Base-by-base conservation (phyloP, 2,888 invertebrate genomes). In the Calameuta pallipes region DNA sequence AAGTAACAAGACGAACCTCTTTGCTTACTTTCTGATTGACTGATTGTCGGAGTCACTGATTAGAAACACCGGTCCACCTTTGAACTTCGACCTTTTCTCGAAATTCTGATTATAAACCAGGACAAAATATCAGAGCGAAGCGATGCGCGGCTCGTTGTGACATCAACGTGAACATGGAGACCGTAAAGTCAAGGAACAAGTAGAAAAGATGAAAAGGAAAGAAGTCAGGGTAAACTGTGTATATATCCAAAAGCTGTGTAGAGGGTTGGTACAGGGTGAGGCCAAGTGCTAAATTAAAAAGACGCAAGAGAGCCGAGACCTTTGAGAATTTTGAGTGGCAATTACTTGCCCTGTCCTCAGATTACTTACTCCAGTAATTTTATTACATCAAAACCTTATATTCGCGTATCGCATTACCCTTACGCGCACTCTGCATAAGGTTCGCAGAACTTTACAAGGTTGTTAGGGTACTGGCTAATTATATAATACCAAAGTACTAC, bases 261-360 rank as follows among this genome's bases (percentile, higher is more conserved):
- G 56, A 23, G 56, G 23, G 56, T 56, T 23, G 56, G 56, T 4
- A 56, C 56, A 74, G 75, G 79, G 75, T 82, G 78, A 78, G 77
- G 85, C 80, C 82, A 74, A 83, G 84, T 81, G 85, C 79, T 77
- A 80, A 84, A 85, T 84, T 82, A 83, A 87, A 87, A 86, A 82
- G 80, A 80, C 77, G 79, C 34, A 74, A 75, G 75, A 74, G 37
- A 80, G 79, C 75, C 82, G 80, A 78, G 78, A 83, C 82, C 87
- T 88, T 88, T 88, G 88, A 88, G 80, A 82, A 80, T 83, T 87
- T 82, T 83, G 83, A 89, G 88, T 88, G 89, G 85, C 87, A 88
- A 88, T 88, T 88, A 89, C 87, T 83, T 83, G 81, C 82, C 80
- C 83, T 83, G 84, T 86, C 86, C 85, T 81, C 82, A 78, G 88